Evolutionary conservation across 2,888 invertebrate species (phyloP), one percentile per base, ranked within the genome.

Genomic region (Andrena flavipes): DNA sequence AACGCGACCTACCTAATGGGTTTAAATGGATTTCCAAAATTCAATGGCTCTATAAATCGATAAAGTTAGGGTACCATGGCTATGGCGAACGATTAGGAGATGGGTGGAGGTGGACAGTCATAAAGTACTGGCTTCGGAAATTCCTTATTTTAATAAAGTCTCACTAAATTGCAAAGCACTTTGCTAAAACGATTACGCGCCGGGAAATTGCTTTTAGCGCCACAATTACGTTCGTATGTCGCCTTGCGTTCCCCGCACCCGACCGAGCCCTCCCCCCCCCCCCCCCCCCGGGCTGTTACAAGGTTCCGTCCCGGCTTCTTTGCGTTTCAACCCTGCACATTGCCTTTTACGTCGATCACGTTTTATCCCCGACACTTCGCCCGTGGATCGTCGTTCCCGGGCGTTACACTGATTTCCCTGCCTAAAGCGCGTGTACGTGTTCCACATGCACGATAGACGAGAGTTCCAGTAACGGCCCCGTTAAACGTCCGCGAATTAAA

Each of bases 121-220:
- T 62, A 60, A 73, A 65, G 67, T 51, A 69, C 67, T 29, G 69
- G 62, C 76, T 63, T 16, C 42, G 74, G 80, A 71, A 71, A 78
- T 81, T 77, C 82, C 80, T 86, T 86, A 85, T 86, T 87, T 84
- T 82, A 82, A 83, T 80, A 83, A 83, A 85, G 85, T 84, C 84
- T 79, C 82, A 76, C 81, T 86, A 89, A 88, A 90, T 90, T 87
- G 88, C 90, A 87, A 87, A 89, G 89, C 87, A 88, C 89, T 90
- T 84, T 85, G 85, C 86, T 87, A 90, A 89, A 89, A 86, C 88
- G 90, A 88, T 90, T 86, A 89, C 85, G 74, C 60, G 62, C 26
- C 13, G 64, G 84, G 83, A 85, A 87, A 83, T 87, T 83, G 87
- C 81, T 86, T 85, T 86, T 86, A 86, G 82, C 82, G 83, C 82